These are phyloP conservation scores for Acrocyrtus sp. DNA, from an alignment of 2,888 invertebrate genomes.

Conservation along the genomic window DNA sequence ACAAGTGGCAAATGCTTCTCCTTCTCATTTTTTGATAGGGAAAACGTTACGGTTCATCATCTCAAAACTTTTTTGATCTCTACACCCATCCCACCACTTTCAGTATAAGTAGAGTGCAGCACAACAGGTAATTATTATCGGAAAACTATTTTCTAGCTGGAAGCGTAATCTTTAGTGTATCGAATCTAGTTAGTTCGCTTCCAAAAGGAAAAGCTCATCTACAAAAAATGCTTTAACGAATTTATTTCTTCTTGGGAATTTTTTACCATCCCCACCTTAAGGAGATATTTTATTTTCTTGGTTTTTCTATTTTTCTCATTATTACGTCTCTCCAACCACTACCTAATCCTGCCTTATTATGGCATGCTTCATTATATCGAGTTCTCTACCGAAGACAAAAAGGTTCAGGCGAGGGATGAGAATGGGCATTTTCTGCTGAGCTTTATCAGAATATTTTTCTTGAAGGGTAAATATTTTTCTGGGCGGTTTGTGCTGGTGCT, in stretches of 20 bases:
- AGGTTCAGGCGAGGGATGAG: not conserved
- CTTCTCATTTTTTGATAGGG: too few species aligned
- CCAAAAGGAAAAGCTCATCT: not conserved
- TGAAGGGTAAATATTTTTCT: too few species aligned
- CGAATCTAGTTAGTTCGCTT: not conserved
- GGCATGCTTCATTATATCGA: not conserved
- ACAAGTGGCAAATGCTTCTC: too few species aligned
- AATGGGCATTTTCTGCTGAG: too few species aligned
- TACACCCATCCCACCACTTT: too few species aligned
- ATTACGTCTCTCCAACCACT: not conserved
- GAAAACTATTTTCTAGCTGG: too few species aligned
- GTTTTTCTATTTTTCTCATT: constrained; percentile 8
- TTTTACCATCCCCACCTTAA: not conserved
- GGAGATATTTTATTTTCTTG: not conserved
- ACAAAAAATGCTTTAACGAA: not conserved
- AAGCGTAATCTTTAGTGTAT: not conserved
- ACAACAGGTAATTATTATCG: too few species aligned
- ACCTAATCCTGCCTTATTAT: not conserved
- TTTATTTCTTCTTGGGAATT: not conserved
- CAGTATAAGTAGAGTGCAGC: too few species aligned
- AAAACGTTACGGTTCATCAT: not conserved
- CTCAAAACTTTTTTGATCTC: too few species aligned
- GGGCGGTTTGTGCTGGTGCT: too few species aligned
- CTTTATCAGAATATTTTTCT: too few species aligned
- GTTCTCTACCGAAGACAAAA: not conserved